Percentiles rank a stretch among this genome's conserved stretches.
Conservation (phyloP, 2,113 vertebrate species). For the Fulica atra region DNA sequence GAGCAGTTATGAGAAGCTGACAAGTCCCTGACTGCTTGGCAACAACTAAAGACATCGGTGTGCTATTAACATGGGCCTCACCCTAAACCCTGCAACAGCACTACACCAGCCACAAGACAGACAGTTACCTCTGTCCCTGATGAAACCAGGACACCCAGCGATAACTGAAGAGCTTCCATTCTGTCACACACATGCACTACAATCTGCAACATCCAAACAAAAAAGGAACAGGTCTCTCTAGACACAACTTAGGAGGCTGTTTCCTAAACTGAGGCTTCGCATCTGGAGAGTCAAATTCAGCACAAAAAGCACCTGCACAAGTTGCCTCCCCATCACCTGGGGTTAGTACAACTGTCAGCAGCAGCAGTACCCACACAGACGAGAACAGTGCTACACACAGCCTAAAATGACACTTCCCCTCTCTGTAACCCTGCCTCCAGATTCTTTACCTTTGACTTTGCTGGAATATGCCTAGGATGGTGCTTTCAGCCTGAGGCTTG, state of each 20-base stretch:
- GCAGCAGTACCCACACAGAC: not conserved
- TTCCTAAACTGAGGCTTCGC: not conserved
- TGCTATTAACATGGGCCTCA: too few relatives aligned
- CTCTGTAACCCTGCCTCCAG: not conserved
- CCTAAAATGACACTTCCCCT: not conserved
- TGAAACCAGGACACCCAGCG: not conserved
- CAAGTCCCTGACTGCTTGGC: too few relatives aligned
- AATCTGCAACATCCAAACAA: not conserved
- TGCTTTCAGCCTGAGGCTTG: not conserved
- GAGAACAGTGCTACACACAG: not conserved
- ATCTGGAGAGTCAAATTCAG: not conserved
- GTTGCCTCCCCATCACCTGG: not conserved
- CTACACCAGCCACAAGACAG: too few relatives aligned
- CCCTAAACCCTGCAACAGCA: too few relatives aligned
- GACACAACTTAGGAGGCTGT: not conserved
- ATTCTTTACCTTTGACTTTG: not conserved
- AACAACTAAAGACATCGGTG: too few relatives aligned
- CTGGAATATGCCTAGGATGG: accelerated
- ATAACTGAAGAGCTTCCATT: not conserved
- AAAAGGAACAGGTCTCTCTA: not conserved
- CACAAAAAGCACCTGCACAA: not conserved
- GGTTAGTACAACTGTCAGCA: not conserved
- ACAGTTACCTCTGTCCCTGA: too few relatives aligned
- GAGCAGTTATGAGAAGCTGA: too few relatives aligned
- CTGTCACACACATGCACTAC: not conserved